Conservation (phyloP, 2,113 vertebrate species). For the Irena cyanogastra region DNA sequence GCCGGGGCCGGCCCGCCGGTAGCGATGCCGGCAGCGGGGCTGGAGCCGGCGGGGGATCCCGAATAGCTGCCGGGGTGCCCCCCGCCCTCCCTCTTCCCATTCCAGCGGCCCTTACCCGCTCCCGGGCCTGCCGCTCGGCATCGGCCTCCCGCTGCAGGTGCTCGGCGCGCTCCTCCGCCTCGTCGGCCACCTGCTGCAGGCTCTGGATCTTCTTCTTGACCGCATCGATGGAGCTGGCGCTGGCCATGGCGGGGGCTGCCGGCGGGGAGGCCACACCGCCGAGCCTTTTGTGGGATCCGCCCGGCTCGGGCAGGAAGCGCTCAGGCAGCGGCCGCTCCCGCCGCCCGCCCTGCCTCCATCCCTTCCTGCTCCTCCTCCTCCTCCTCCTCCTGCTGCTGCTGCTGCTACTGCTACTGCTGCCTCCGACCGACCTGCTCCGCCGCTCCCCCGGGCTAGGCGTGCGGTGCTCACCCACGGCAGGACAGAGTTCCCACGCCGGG, state of each 20-base stretch:
- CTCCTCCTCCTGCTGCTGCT: background rate
- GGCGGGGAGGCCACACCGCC: background rate
- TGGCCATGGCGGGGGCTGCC: slow-evolving; percentile 23
- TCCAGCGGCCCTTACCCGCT: slow-evolving; percentile 59
- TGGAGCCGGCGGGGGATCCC: background rate
- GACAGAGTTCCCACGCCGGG: background rate
- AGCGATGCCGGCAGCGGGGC: background rate
- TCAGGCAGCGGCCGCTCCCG: slow-evolving; percentile 9
- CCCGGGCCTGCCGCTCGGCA: slow-evolving; percentile 74
- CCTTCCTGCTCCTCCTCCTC: slow-evolving; percentile 36
- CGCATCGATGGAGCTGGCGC: slow-evolving; percentile 73
- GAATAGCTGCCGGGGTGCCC: background rate
- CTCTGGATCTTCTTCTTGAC: slow-evolving; percentile 83
- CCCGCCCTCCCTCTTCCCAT: background rate
- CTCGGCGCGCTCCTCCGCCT: slow-evolving; percentile 81
- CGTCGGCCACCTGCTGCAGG: slow-evolving; percentile 80
- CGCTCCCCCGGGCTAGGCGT: background rate
- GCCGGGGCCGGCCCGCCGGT: background rate
- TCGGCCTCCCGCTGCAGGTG: slow-evolving; percentile 76
- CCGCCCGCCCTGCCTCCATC: slow-evolving; percentile 30
- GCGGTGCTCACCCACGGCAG: background rate
- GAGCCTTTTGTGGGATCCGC: slow-evolving; percentile 22
- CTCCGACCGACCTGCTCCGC: background rate
- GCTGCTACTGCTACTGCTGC: background rate
- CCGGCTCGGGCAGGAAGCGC: slow-evolving; percentile 19